Conservation (phyloP, 2,797 vertebrate species). For the Pangasius krempfi region DNA sequence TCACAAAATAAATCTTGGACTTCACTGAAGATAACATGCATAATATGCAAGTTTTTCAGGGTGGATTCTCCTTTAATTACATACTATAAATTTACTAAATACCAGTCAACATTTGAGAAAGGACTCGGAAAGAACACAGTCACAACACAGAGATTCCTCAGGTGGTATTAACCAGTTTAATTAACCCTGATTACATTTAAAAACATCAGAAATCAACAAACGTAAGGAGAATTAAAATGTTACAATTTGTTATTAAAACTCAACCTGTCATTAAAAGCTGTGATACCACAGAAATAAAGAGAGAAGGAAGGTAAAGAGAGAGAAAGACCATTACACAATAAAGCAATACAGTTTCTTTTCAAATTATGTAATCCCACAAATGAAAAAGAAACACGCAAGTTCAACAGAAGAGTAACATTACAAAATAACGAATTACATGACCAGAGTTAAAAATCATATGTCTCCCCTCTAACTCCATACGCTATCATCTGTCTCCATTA, state of each 20-base stretch:
- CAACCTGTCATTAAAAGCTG: constrained; percentile 73
- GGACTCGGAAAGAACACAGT: background rate
- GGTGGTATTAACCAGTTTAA: constrained; percentile 82
- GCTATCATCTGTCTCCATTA: constrained; percentile 56
- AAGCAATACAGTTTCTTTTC: constrained; percentile 73
- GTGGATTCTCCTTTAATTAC: background rate
- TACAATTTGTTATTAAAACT: constrained; percentile 81
- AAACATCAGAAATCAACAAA: constrained; percentile 69
- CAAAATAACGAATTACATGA: constrained; percentile 77
- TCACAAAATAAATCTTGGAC: background rate
- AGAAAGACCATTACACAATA: constrained; percentile 73
- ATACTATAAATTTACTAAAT: background rate
- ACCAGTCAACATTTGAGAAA: background rate
- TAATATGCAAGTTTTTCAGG: background rate
- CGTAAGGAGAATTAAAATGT: constrained; percentile 76
- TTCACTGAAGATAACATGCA: background rate
- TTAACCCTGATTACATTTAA: constrained; percentile 84
- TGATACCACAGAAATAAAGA: constrained; percentile 69
- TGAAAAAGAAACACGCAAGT: constrained; percentile 67
- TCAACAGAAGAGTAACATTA: constrained; percentile 70
- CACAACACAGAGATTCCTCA: constrained; percentile 54
- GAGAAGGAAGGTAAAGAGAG: constrained; percentile 54
- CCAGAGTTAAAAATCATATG: constrained; percentile 62
- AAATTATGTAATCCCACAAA: constrained; percentile 68
- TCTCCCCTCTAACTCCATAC: constrained; percentile 54